These are phyloP conservation scores for Drosophila triauraria DNA, from an alignment of 1,140 invertebrate genomes.

Conservation along the genomic window DNA sequence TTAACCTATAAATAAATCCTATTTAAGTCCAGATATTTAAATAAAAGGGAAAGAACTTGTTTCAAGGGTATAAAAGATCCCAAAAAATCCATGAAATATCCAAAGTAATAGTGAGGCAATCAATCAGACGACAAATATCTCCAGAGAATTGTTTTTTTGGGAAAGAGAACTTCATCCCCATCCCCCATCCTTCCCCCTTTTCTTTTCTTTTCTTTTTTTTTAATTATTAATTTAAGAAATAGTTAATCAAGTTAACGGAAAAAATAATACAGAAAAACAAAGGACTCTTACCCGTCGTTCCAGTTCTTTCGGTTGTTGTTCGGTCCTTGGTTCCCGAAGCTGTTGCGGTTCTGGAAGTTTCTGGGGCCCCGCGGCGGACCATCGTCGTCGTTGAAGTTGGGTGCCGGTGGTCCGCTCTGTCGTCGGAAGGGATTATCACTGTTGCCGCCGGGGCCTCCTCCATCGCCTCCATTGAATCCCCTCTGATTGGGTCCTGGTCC, in stretches of 20 bases:
- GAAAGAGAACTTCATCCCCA: too few relatives aligned
- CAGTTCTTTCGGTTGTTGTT: constrained; percentile 54
- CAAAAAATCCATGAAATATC: too few relatives aligned
- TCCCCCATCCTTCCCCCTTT: too few relatives aligned
- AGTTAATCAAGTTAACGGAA: constrained; percentile 14
- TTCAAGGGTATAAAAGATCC: too few relatives aligned
- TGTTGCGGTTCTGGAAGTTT: constrained; percentile 39
- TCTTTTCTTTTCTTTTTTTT: neutral
- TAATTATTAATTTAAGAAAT: neutral
- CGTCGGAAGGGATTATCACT: constrained; percentile 66
- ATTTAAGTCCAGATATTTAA: too few relatives aligned
- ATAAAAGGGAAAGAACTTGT: too few relatives aligned
- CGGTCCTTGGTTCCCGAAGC: constrained; percentile 28
- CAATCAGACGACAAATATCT: too few relatives aligned
- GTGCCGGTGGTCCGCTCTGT: constrained; percentile 34
- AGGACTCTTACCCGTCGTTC: constrained; percentile 65
- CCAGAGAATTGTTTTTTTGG: too few relatives aligned
- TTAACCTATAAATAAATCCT: too few relatives aligned
- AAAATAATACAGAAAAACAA: neutral
- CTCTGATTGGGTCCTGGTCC: constrained; percentile 25
- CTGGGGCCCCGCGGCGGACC: constrained; percentile 32
- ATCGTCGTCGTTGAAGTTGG: constrained; percentile 53
- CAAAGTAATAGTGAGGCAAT: too few relatives aligned
- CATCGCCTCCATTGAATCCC: constrained; percentile 39
- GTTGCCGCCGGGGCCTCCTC: constrained; percentile 10